Conservation (phyloP, 2,888 invertebrate genomes). For the Agrenia bidenticulata region DNA sequence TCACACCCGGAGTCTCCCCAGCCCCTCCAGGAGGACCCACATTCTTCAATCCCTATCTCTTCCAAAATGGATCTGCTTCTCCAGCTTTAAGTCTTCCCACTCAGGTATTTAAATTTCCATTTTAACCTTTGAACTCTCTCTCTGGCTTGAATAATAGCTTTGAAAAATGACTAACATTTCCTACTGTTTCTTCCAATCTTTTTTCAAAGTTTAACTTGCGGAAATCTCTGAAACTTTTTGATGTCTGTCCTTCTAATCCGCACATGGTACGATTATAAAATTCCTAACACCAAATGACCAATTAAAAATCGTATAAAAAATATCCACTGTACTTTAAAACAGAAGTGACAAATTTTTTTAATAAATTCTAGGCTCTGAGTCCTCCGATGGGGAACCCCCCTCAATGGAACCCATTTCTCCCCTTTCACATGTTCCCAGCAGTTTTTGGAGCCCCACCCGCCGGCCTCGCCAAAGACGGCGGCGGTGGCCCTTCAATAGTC, state of each 20-base stretch:
- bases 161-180: too few relatives aligned
- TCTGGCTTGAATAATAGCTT: too few relatives aligned
- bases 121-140: too few relatives aligned
- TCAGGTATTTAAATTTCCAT: constrained; percentile 19
- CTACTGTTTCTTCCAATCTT: not conserved
- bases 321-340: not conserved
- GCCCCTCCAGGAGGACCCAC: constrained; percentile 22
- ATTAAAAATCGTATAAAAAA: not conserved
- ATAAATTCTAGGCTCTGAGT: constrained; percentile 17
- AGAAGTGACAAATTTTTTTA: not conserved
- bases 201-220: not conserved
- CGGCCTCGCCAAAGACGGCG: constrained; percentile 11
- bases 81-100: constrained; percentile 26
- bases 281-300: too few relatives aligned
- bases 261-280: too few relatives aligned
- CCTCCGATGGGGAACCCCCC: constrained; percentile 22
- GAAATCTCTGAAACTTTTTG: too few relatives aligned
- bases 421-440: constrained; percentile 32
- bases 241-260: too few relatives aligned
- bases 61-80: constrained; percentile 45
- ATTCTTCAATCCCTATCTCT: constrained; percentile 51
- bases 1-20: constrained; percentile 16
- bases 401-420: constrained; percentile 31
- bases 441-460: constrained; percentile 19
- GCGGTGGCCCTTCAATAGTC: constrained; percentile 23